Base-by-base conservation (phyloP, 2,113 vertebrate genomes). In the Gallinago media region DNA sequence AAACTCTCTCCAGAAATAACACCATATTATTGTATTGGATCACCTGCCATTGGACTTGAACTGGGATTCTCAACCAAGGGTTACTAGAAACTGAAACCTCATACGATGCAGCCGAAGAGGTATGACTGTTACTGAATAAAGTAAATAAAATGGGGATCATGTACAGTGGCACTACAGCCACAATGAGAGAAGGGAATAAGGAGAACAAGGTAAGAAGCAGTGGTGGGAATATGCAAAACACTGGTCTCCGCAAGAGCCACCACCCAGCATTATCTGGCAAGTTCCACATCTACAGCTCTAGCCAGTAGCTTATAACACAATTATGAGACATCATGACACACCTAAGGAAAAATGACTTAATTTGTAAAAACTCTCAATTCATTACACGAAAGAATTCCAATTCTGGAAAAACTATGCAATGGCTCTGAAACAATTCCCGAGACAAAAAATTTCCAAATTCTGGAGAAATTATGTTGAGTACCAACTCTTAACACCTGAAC, bases 141-240 rank as follows among this genome's bases (percentile, higher is more conserved):
- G 31, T n/a, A 68, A 85, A 42, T n/a, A 31, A 59, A 75, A 62
- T 0, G 56, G 18, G 11, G 11, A 34, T 26, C 0, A 0, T 0
- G 0, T 32, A 55, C 21, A 34, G 15, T 2, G 6, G 21, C 34
- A 68, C 31, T 44, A 21, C 1, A 84, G 44, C 7, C 16, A 65
- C 29, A 7, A 0, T 0, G 8, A 56, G 15, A 71, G 70, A 76
- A 62, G 9, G 26, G 10, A 77, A 78, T 5, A 11, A 20, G 36
- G 22, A 50, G 27, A 44, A 65, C 11, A 21, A 42, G 49, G 5
- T 38, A 38, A 52, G n/a, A 40, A 17, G 20, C 44, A 50, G 16
- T 2, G 7, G 34, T 29, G 34, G 34, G 32, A 84, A 40, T 13
- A 31, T 1, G 15, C 7, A 44, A 16, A 82, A 62, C 22, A 18